Conservation (phyloP, 2,797 vertebrate species). For the Harpagifer antarcticus region DNA sequence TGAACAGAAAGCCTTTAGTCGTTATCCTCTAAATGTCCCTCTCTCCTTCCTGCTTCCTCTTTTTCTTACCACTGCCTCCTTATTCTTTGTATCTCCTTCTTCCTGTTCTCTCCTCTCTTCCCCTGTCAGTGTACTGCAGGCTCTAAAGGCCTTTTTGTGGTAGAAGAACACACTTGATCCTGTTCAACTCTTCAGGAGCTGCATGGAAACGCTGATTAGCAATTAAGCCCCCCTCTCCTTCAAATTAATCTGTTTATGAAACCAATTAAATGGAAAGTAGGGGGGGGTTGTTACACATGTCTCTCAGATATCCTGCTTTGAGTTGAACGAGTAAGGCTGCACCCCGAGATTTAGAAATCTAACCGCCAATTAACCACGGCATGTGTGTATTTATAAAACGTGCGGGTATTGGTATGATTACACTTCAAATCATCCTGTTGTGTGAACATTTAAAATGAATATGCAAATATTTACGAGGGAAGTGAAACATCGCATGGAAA, state of each 20-base stretch:
- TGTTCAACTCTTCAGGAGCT: slow-evolving; percentile 85
- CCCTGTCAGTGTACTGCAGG: slow-evolving; percentile 54
- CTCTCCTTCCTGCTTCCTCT: neutral
- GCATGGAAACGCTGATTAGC: slow-evolving; percentile 84
- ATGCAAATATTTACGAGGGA: slow-evolving; percentile 71
- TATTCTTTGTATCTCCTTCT: slow-evolving; percentile 26
- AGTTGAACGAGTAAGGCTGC: slow-evolving; percentile 80
- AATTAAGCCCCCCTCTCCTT: slow-evolving; percentile 85
- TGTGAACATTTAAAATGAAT: slow-evolving; percentile 76
- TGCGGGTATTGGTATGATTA: slow-evolving; percentile 74
- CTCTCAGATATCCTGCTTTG: slow-evolving; percentile 82
- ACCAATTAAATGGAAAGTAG: slow-evolving; percentile 84
- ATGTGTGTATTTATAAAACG: slow-evolving; percentile 75
- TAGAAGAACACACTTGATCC: slow-evolving; percentile 84
- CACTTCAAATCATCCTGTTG: slow-evolving; percentile 73
- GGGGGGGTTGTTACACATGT: slow-evolving; percentile 75
- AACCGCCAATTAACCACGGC: slow-evolving; percentile 80
- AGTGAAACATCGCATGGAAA: slow-evolving; percentile 51
- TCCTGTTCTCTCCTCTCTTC: slow-evolving; percentile 19
- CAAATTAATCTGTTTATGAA: slow-evolving; percentile 90
- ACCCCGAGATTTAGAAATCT: slow-evolving; percentile 82
- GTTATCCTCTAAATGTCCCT: neutral
- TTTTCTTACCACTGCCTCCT: neutral
- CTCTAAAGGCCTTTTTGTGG: slow-evolving; percentile 75
- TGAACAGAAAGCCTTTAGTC: neutral